phyloP scores from a whole-genome alignment of 2,888 invertebrate genomes.

The Megalurothrips usitatus region DNA sequence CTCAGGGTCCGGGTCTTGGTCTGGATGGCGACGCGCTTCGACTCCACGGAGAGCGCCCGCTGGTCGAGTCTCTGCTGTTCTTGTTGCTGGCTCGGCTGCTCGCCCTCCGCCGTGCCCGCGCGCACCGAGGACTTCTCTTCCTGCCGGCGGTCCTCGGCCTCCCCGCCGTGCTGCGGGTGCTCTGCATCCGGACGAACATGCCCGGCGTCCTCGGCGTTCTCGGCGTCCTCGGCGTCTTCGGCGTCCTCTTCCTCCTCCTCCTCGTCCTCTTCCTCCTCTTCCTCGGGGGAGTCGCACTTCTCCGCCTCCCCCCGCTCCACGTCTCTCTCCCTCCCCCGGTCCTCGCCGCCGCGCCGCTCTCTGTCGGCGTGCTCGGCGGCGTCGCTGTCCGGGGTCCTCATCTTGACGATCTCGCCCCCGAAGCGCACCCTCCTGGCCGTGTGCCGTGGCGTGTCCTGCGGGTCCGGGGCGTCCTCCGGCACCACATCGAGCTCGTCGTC shows the following conservation, averaged over 20 bases:
- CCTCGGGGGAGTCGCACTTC: constrained; percentile 32
- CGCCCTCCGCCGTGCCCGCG: constrained; percentile 28
- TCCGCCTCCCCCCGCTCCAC: constrained; percentile 23
- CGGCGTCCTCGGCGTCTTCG: not conserved
- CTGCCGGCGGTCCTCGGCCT: constrained; percentile 35
- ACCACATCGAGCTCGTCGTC: constrained; percentile 30
- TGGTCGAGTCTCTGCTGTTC: constrained; percentile 39
- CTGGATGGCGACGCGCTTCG: not conserved
- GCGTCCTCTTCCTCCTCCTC: not conserved
- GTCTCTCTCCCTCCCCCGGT: constrained; percentile 31
- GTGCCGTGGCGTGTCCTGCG: constrained; percentile 47
- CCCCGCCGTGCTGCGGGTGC: not conserved
- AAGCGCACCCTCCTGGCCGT: constrained; percentile 72
- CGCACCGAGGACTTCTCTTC: constrained; percentile 44
- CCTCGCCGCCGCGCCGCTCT: constrained; percentile 34
- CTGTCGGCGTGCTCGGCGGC: constrained; percentile 44
- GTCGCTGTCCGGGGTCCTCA: constrained; percentile 80
- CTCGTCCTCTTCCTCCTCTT: constrained; percentile 17
- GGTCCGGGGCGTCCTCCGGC: constrained; percentile 29
- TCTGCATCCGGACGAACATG: not conserved
- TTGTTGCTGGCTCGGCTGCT: not conserved
- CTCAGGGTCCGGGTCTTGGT: not conserved
- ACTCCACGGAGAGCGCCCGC: constrained; percentile 43
- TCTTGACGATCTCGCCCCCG: constrained; percentile 81
- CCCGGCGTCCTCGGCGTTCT: not conserved